Conservation (phyloP, 2,797 vertebrate genomes). For the Syndactyla subalaris region DNA sequence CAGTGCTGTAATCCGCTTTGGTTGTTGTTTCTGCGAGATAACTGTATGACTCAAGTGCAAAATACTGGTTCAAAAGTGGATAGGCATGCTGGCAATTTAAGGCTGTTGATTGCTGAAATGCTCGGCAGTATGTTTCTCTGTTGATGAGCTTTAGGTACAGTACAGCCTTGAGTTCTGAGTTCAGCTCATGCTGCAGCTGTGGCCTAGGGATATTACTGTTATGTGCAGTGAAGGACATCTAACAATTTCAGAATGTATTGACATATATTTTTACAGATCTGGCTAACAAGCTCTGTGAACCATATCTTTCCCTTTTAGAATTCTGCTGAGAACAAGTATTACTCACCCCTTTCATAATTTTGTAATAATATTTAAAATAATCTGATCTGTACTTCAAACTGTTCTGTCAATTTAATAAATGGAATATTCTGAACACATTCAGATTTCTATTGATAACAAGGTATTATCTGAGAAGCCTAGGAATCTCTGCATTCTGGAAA, state of each 20-base stretch:
- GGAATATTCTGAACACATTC: neutral
- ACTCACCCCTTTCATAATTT: neutral
- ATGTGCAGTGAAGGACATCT: neutral
- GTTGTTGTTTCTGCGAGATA: neutral
- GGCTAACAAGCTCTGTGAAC: neutral
- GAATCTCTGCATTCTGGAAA: neutral
- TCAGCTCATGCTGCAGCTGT: neutral
- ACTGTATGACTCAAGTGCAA: neutral
- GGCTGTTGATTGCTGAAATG: neutral
- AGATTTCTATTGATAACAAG: neutral
- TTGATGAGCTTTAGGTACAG: neutral
- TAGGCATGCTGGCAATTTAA: neutral
- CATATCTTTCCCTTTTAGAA: neutral
- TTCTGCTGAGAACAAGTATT: neutral
- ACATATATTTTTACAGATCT: neutral
- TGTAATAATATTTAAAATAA: neutral
- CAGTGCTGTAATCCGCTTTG: neutral
- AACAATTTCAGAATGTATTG: neutral
- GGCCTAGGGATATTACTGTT: neutral
- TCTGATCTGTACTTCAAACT: neutral
- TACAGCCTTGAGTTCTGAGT: neutral
- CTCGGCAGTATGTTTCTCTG: neutral
- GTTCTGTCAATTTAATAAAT: neutral
- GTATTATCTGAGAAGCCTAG: neutral
- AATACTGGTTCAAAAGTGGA: neutral